Evolutionary conservation across 1,140 invertebrate species (phyloP).

Genomic region (Psix sp.): DNA sequence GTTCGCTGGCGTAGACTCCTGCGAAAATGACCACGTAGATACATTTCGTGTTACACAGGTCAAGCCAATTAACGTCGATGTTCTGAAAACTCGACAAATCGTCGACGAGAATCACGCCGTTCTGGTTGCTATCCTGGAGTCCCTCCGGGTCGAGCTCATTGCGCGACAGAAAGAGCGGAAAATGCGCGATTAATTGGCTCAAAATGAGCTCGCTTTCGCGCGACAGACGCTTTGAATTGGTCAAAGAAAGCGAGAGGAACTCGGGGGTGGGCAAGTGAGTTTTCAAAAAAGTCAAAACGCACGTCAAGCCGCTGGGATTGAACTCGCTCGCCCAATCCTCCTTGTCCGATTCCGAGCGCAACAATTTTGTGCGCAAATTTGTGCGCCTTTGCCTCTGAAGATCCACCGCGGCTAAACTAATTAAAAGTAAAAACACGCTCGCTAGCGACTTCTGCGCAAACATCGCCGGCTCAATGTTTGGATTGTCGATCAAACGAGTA

Average conservation of each 20-base stretch:
- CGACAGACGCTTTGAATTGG: background rate
- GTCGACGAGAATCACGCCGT: constrained; percentile 56
- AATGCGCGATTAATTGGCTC: background rate
- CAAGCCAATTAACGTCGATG: background rate
- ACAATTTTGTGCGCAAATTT: constrained; percentile 8
- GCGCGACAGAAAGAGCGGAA: constrained; percentile 35
- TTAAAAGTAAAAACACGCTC: background rate
- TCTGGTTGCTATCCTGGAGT: constrained; percentile 4
- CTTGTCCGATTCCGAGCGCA: background rate
- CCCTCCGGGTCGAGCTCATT: background rate
- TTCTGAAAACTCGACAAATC: constrained; percentile 34
- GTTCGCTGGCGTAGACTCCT: constrained; percentile 29
- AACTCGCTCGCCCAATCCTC: background rate
- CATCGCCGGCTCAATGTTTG: constrained; percentile 15
- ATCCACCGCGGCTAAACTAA: constrained; percentile 6
- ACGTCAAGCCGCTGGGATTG: constrained; percentile 15
- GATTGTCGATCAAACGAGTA: constrained; percentile 9
- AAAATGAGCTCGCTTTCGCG: constrained; percentile 13
- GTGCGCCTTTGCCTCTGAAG: constrained; percentile 1
- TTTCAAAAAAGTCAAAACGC: constrained; percentile 13
- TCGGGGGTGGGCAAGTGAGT: constrained; percentile 6
- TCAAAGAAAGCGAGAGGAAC: constrained; percentile 3
- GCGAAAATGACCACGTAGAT: constrained; percentile 49
- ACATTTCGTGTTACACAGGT: constrained; percentile 62
- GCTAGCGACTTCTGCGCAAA: background rate